Evolutionary conservation across 2,797 vertebrate genomes (phyloP).

Genomic region (Acrossocheilus wenchowensis): DNA sequence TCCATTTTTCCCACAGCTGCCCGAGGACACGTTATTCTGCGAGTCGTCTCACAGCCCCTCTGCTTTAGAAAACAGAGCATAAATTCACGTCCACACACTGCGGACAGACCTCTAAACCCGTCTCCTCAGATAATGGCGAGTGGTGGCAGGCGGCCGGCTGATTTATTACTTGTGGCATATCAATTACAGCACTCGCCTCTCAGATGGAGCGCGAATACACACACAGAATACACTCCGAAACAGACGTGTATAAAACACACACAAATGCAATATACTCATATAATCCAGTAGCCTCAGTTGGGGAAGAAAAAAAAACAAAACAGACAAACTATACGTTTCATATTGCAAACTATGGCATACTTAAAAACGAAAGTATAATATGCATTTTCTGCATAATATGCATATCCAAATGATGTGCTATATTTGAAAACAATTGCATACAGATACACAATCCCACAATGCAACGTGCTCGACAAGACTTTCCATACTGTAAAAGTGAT

Average conservation of each 20-base stretch:
- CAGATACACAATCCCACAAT: neutral
- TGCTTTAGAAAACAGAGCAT: slow-evolving; percentile 24
- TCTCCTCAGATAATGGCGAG: slow-evolving; percentile 77
- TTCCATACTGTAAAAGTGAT: neutral
- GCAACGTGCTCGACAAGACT: neutral
- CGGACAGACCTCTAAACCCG: slow-evolving; percentile 76
- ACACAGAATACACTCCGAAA: slow-evolving; percentile 15
- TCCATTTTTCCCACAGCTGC: slow-evolving; percentile 39
- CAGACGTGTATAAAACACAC: neutral
- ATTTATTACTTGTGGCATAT: slow-evolving; percentile 86
- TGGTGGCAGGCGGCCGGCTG: slow-evolving; percentile 69
- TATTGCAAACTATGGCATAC: neutral
- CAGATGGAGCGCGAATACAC: slow-evolving; percentile 41
- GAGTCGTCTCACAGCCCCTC: slow-evolving; percentile 38
- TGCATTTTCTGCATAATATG: neutral
- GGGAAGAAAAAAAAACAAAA: neutral
- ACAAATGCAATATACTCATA: neutral
- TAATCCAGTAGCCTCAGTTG: neutral
- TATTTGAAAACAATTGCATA: neutral
- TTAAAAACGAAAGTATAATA: neutral
- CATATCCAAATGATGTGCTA: neutral
- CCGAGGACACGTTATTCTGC: slow-evolving; percentile 36
- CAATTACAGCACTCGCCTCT: slow-evolving; percentile 79
- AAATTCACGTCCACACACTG: slow-evolving; percentile 45
- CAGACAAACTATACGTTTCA: neutral